Evolutionary conservation across 2,888 invertebrate species (phyloP).

Genomic region (Drosophila mayaguana): DNA sequence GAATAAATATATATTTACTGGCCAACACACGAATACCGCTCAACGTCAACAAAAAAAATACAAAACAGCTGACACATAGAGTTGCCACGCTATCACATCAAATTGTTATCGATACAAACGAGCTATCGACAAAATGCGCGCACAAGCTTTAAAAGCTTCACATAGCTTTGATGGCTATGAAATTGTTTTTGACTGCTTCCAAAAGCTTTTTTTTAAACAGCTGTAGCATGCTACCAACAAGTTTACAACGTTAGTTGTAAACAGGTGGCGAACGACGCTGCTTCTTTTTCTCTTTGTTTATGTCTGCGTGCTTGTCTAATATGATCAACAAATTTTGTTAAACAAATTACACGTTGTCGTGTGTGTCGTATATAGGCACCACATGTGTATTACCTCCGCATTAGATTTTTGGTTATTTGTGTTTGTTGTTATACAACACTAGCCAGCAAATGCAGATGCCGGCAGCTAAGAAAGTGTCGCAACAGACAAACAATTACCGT

Average conservation of each 20-base stretch:
- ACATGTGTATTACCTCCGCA: conserved; percentile 4
- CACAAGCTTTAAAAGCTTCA: conserved; percentile 17
- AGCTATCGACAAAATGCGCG: conserved; percentile 29
- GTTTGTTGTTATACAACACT: conserved; percentile 66
- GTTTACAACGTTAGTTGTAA: conserved; percentile 30
- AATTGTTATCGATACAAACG: conserved; percentile 14
- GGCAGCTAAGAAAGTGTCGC: conserved; percentile 26
- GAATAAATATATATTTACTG: conserved; percentile 28
- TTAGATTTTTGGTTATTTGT: conserved; percentile 20
- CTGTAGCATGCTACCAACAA: conserved; percentile 45
- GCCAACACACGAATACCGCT: conserved; percentile 35
- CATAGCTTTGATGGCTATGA: conserved; percentile 5
- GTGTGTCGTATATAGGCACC: not conserved
- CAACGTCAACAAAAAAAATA: conserved; percentile 75
- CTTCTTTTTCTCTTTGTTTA: not conserved
- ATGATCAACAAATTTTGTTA: conserved; percentile 24
- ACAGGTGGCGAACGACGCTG: conserved; percentile 32
- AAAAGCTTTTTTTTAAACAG: conserved; percentile 31
- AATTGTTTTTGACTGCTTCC: conserved; percentile 16
- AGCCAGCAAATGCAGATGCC: conserved; percentile 29
- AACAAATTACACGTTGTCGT: conserved; percentile 36
- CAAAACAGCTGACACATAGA: conserved; percentile 67
- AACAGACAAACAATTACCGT: conserved; percentile 7
- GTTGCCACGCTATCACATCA: conserved; percentile 14
- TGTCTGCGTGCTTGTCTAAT: not conserved